phyloP scores from a whole-genome alignment of 2,888 invertebrate genomes.

The Podabrus alpinus region DNA sequence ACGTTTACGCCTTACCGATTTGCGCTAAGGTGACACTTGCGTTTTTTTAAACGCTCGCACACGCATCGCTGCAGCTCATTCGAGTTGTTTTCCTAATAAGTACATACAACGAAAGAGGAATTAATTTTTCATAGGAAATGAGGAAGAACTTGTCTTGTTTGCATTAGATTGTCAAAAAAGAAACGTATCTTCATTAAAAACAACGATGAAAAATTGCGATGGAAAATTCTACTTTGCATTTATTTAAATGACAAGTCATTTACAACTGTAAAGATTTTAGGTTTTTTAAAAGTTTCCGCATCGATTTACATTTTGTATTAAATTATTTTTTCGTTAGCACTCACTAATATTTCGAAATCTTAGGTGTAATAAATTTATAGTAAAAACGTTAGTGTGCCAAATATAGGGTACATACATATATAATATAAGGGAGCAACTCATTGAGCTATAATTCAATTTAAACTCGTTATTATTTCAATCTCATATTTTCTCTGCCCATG shows the following conservation, averaged over 20 bases:
- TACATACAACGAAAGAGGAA: background rate
- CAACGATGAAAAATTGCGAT: constrained; percentile 18
- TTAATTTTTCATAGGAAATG: background rate
- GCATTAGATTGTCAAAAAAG: background rate
- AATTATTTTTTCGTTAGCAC: background rate
- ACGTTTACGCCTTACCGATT: background rate
- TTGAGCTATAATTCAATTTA: constrained; percentile 22
- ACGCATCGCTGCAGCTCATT: background rate
- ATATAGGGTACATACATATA: background rate
- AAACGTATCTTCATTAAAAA: constrained; percentile 12
- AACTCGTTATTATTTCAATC: constrained; percentile 20
- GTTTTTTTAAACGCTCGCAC: background rate
- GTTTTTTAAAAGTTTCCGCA: constrained; percentile 16
- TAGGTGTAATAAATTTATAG: background rate
- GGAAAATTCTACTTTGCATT: constrained; percentile 25
- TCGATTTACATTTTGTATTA: constrained; percentile 4
- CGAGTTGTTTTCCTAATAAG: background rate
- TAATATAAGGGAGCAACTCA: constrained; percentile 1
- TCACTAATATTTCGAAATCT: background rate
- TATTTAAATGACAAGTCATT: constrained; percentile 23
- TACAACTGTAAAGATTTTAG: constrained; percentile 20
- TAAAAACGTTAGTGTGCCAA: background rate
- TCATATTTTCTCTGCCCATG: constrained; percentile 20
- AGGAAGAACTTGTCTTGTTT: background rate
- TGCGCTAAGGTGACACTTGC: background rate